Percentiles rank a stretch among this genome's conserved stretches.
These are phyloP conservation scores for Lochmaea crataegi DNA, from an alignment of 2,888 invertebrate genomes.

Conservation along the genomic window DNA sequence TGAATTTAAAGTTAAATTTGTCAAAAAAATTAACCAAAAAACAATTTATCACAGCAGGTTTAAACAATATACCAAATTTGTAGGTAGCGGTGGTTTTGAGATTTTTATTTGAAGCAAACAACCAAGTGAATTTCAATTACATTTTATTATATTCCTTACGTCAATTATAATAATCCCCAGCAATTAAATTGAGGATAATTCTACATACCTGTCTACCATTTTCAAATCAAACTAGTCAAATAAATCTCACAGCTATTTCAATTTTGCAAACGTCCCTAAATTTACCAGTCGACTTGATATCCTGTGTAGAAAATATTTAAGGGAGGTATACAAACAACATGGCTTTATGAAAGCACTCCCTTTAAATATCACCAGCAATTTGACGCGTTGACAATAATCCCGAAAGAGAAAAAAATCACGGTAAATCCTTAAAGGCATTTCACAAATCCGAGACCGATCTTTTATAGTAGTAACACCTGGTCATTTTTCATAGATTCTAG, in stretches of 20 bases:
- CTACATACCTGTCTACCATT: neutral
- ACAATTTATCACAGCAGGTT: too few species aligned
- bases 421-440: slow-evolving; percentile 32
- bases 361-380: slow-evolving; percentile 29
- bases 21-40: too few species aligned
- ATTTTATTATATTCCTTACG: too few species aligned
- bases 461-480: slow-evolving; percentile 50
- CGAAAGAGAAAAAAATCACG: slow-evolving; percentile 22
- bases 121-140: too few species aligned
- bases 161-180: too few species aligned
- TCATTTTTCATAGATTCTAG: slow-evolving; percentile 42
- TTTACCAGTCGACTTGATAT: neutral
- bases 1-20: too few species aligned
- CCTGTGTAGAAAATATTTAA: neutral
- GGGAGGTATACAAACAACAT: slow-evolving; percentile 17
- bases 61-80: too few species aligned
- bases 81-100: too few species aligned
- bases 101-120: too few species aligned
- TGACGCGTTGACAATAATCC: slow-evolving; percentile 37
- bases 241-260: neutral
- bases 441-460: slow-evolving; percentile 33
- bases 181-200: too few species aligned
- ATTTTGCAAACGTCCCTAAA: neutral
- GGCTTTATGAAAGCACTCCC: slow-evolving; percentile 13
- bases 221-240: neutral